Base-by-base conservation (phyloP, 2,888 invertebrate genomes). In the Morpho achilles region DNA sequence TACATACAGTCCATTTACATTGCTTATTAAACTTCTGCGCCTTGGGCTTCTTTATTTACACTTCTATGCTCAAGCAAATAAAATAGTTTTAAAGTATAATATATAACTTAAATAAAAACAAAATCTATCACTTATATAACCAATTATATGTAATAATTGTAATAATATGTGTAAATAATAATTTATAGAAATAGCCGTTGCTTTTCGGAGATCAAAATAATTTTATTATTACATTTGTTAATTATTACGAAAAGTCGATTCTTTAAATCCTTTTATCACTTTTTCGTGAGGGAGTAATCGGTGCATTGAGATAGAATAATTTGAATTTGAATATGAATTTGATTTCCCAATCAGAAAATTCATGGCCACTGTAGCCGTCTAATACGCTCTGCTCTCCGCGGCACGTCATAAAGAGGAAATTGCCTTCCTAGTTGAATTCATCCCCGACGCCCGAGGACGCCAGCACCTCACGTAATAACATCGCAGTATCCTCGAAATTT, bases 341-440 rank as follows among this genome's bases (percentile, higher is more conserved):
- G 50, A 60, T 61, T 52, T 63, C 61, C 44, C 57, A 57, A 61
- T 59, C 56, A 48, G 42, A 54, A 63, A 65, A 67, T 60, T 61
- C 60, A 58, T 68, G 59, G 71, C 51, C 71, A 77, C 78, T 65
- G 65, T 74, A 70, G 70, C 67, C 64, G 63, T 68, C 73, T 79
- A 75, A 77, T 74, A 78, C 75, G 72, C 70, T 71, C 69, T 69
- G 71, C 75, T 77, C 74, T 77, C 76, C 76, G 72, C 75, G 72
- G 79, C 82, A 74, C 72, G 80, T 77, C 83, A 79, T 88, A 88
- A 87, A 86, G 79, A 74, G 81, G 76, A 82, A 86, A 87, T 85
- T 87, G 86, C 85, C 81, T 80, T 81, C 80, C 84, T 82, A 83
- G 82, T 86, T 83, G 84, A 87, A 86, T 89, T 83, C 86, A 83